Evolutionary conservation across 2,888 invertebrate species (phyloP).

Genomic region (Cotesia congregata): DNA sequence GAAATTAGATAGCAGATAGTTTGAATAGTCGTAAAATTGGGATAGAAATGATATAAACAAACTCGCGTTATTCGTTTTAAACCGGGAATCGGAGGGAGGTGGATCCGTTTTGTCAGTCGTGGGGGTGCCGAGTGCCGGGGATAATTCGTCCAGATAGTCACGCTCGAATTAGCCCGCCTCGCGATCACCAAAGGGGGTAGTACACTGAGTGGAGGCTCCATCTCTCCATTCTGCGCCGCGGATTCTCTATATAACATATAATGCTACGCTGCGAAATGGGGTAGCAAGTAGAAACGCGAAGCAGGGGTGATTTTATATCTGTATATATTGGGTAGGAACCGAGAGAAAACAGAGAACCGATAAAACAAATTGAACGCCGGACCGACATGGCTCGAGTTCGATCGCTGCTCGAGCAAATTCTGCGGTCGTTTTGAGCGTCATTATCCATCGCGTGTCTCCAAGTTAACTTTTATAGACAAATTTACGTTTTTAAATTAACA

Average conservation of each 20-base stretch:
- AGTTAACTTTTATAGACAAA: slow-evolving; percentile 26
- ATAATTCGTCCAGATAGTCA: slow-evolving; percentile 59
- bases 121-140: slow-evolving; percentile 35
- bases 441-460: slow-evolving; percentile 35
- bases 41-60: slow-evolving; percentile 25
- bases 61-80: slow-evolving; percentile 26
- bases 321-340: slow-evolving; percentile 30
- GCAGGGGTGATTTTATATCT: slow-evolving; percentile 4
- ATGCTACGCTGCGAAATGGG: not conserved
- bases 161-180: slow-evolving; percentile 57
- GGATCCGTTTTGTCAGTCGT: slow-evolving; percentile 37
- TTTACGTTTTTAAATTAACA: slow-evolving; percentile 14
- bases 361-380: slow-evolving; percentile 48
- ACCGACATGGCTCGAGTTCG: slow-evolving; percentile 35
- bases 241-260: slow-evolving; percentile 15
- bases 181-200: slow-evolving; percentile 36
- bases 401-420: slow-evolving; percentile 54
- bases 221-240: slow-evolving; percentile 4
- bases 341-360: slow-evolving; percentile 42
- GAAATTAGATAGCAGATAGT: slow-evolving; percentile 17
- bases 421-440: slow-evolving; percentile 54
- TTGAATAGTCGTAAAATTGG: slow-evolving; percentile 19
- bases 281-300: not conserved
- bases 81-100: not conserved
- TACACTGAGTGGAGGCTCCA: slow-evolving; percentile 10